Evolutionary conservation across 2,113 vertebrate genomes (phyloP).

Genomic region (Emydura subglobosa): DNA sequence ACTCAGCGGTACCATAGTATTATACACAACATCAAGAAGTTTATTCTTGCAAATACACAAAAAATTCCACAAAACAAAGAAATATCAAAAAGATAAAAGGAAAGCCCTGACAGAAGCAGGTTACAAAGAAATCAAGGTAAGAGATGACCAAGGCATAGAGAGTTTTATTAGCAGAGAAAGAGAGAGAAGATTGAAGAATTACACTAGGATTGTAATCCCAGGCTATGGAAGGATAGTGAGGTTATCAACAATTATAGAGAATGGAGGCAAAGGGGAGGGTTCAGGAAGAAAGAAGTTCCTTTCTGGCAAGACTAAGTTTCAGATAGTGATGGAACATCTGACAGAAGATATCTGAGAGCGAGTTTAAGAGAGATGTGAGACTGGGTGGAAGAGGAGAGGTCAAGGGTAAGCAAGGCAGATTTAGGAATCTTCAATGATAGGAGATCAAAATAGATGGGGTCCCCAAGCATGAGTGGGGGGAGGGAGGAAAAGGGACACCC

Average conservation of each 20-base stretch:
- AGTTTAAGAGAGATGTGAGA: neutral
- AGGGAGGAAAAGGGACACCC: neutral
- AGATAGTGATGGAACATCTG: neutral
- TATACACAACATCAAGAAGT: neutral
- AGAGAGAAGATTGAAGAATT: neutral
- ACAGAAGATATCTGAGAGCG: neutral
- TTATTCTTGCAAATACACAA: neutral
- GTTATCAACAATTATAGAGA: neutral
- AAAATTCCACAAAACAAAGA: neutral
- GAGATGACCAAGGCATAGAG: neutral
- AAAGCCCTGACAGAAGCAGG: neutral
- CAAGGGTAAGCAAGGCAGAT: neutral
- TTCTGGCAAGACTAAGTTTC: neutral
- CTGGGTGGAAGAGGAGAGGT: neutral
- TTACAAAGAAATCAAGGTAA: neutral
- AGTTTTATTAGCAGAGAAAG: neutral
- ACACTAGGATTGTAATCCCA: neutral
- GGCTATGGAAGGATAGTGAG: neutral
- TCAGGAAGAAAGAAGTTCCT: neutral
- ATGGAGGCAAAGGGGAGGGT: neutral
- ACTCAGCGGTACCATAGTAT: neutral
- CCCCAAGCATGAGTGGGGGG: neutral
- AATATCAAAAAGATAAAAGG: neutral
- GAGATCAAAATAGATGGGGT: neutral
- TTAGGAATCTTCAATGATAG: fast-evolving